Percentiles rank a stretch among this genome's conserved stretches.
These are phyloP conservation scores for Galendromus occidentalis DNA, from an alignment of 1,140 invertebrate genomes.

Conservation along the genomic window DNA sequence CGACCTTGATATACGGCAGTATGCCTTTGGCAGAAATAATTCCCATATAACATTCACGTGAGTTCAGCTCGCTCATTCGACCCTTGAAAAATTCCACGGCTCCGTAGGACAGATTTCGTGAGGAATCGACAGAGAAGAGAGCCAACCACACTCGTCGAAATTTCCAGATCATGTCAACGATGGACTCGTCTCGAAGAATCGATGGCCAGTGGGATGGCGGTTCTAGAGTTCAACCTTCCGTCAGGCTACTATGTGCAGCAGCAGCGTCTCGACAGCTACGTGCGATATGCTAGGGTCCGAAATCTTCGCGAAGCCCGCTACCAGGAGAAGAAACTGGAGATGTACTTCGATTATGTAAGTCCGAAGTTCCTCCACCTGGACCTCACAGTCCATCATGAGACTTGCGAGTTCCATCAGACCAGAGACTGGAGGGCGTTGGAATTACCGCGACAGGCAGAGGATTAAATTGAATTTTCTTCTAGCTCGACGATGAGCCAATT, in stretches of 20 bases:
- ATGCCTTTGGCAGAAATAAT: slow-evolving; percentile 71
- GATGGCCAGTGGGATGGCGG: slow-evolving; percentile 63
- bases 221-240: slow-evolving; percentile 71
- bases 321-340: slow-evolving; percentile 56
- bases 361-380: background rate
- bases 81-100: too few species aligned
- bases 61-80: too few species aligned
- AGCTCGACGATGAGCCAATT: slow-evolving; percentile 56
- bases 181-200: slow-evolving; percentile 60
- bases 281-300: slow-evolving; percentile 43
- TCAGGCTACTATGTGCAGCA: slow-evolving; percentile 85
- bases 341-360: slow-evolving; percentile 83
- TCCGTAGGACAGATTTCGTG: too few species aligned
- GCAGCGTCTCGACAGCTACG: slow-evolving; percentile 62
- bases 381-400: background rate
- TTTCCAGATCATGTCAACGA: slow-evolving; percentile 29
- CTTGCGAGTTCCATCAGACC: slow-evolving; percentile 5
- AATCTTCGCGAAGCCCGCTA: slow-evolving; percentile 68
- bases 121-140: too few species aligned
- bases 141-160: slow-evolving; percentile 12
- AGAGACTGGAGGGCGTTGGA: background rate
- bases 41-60: slow-evolving; percentile 62
- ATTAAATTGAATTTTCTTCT: slow-evolving; percentile 14
- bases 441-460: background rate
- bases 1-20: slow-evolving; percentile 42